phyloP scores from a whole-genome alignment of 2,888 invertebrate genomes.

The Rotaria magnacalcarata region DNA sequence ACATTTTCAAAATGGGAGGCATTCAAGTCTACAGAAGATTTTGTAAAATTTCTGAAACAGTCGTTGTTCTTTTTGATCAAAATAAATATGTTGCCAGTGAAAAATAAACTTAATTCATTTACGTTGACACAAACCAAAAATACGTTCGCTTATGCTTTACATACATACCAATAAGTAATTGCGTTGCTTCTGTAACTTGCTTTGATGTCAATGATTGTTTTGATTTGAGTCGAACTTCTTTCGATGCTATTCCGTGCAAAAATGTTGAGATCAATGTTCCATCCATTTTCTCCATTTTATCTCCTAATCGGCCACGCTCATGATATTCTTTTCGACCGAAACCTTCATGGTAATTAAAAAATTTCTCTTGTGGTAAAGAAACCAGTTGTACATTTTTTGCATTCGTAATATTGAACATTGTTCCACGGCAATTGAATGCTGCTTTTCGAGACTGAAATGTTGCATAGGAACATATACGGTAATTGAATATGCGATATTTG shows the following conservation, averaged over 20 bases:
- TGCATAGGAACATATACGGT: background rate
- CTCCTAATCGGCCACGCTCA: background rate
- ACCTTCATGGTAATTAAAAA: background rate
- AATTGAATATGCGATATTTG: background rate
- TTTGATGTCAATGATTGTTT: background rate
- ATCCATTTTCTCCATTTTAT: conserved; percentile 10
- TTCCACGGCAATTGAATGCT: background rate
- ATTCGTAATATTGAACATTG: background rate
- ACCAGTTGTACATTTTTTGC: background rate
- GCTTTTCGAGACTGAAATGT: too few species aligned
- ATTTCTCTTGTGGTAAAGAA: background rate
- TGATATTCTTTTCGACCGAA: background rate
- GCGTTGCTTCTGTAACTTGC: background rate
- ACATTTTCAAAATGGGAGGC: too few species aligned
- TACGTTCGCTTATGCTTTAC: too few species aligned
- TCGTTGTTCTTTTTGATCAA: too few species aligned
- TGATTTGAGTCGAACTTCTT: background rate
- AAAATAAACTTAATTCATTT: background rate
- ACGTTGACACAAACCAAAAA: too few species aligned
- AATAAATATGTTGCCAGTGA: too few species aligned
- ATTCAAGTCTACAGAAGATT: too few species aligned
- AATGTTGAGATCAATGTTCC: conserved; percentile 1
- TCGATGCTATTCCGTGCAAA: background rate
- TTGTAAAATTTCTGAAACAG: too few species aligned
- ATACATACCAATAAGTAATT: background rate